Conservation (phyloP, 2,113 vertebrate species). For the Eublepharis macularius region DNA sequence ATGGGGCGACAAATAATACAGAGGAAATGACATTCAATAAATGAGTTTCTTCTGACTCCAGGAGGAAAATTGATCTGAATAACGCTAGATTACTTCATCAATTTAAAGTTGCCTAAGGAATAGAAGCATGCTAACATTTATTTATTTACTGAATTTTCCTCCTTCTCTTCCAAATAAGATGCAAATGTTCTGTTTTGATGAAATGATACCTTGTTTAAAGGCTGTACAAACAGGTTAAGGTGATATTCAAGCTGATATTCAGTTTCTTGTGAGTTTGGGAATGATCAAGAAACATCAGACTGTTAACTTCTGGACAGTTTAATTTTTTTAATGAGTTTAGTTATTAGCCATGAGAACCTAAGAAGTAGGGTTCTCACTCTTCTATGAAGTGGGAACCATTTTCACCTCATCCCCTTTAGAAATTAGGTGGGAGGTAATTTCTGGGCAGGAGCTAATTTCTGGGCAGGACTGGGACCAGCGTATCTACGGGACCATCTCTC, state of each 20-base stretch:
- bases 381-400: too few relatives aligned
- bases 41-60: neutral
- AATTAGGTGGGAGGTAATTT: too few relatives aligned
- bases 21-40: constrained; percentile 17
- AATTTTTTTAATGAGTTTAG: neutral
- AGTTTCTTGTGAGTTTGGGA: neutral
- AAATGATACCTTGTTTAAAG: neutral
- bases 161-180: neutral
- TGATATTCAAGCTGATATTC: neutral
- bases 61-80: neutral
- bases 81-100: constrained; percentile 8
- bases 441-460: too few relatives aligned
- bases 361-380: too few relatives aligned
- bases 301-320: neutral
- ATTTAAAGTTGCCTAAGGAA: constrained; percentile 1
- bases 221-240: neutral
- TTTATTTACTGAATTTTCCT: neutral
- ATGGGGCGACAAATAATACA: neutral
- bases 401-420: too few relatives aligned
- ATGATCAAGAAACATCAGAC: neutral
- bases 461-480: too few relatives aligned
- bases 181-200: neutral
- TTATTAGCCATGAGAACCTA: neutral
- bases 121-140: neutral
- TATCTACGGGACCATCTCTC: too few relatives aligned